These are phyloP conservation scores for Eupithecia centaureata DNA, from an alignment of 2,888 invertebrate genomes.

Conservation along the genomic window DNA sequence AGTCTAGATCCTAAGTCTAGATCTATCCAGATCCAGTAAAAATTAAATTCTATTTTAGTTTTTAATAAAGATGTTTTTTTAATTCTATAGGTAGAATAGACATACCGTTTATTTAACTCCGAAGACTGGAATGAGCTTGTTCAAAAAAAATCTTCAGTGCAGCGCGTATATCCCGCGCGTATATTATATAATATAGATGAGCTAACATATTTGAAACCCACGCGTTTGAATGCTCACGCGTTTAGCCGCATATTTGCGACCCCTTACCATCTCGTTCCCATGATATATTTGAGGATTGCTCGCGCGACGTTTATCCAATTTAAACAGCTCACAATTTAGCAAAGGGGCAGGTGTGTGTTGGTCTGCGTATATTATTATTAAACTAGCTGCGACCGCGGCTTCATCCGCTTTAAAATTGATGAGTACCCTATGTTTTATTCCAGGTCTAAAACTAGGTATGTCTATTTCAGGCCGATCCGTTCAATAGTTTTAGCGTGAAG, in stretches of 20 bases:
- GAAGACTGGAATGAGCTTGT: constrained; percentile 34
- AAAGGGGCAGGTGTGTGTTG: constrained; percentile 35
- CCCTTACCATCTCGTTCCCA: constrained; percentile 28
- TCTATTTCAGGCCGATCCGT: too few relatives aligned
- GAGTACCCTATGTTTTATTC: too few relatives aligned
- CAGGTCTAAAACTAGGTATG: too few relatives aligned
- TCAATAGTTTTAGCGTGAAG: too few relatives aligned
- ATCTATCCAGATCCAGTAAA: background rate
- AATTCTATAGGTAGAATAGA: too few relatives aligned
- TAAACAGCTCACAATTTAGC: constrained; percentile 28
- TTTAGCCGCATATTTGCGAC: constrained; percentile 21
- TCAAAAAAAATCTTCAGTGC: background rate
- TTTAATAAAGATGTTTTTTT: too few relatives aligned
- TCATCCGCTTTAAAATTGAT: too few relatives aligned
- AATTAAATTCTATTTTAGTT: too few relatives aligned
- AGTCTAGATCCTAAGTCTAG: too few relatives aligned
- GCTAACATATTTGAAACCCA: constrained; percentile 1
- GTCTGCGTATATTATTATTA: too few relatives aligned
- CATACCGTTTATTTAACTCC: constrained; percentile 1
- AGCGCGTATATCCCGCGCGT: background rate
- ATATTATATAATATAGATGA: constrained; percentile 1
- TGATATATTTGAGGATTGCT: constrained; percentile 31
- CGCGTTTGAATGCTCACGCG: constrained; percentile 4
- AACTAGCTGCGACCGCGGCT: too few relatives aligned
- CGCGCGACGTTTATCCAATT: constrained; percentile 38